Evolutionary conservation across 2,113 vertebrate species (phyloP).

Genomic region (Notarius quadriscutis): DNA sequence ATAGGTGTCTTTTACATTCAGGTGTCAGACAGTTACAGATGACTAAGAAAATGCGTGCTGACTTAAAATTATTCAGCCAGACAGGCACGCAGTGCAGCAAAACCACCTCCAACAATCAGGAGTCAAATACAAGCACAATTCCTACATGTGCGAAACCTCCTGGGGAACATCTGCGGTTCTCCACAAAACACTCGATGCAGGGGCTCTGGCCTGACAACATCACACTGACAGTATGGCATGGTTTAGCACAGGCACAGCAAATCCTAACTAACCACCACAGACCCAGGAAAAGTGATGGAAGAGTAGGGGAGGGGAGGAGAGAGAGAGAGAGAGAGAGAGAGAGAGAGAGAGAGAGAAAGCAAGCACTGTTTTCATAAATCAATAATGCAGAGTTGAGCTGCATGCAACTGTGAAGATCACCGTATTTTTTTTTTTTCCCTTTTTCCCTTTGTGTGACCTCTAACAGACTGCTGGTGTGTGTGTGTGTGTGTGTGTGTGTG

Average conservation of each 20-base stretch:
- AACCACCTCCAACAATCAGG: conserved; percentile 14
- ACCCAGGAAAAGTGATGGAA: conserved; percentile 4
- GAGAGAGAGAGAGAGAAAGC: conserved; percentile 27
- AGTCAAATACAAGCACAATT: conserved; percentile 47
- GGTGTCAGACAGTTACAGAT: conserved; percentile 50
- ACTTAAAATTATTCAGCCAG: conserved; percentile 53
- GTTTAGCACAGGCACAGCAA: conserved; percentile 52
- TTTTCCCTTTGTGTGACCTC: conserved; percentile 30
- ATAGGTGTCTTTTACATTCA: conserved; percentile 24
- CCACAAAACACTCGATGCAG: conserved; percentile 56
- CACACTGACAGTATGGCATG: conserved; percentile 52
- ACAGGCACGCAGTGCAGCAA: conserved; percentile 35
- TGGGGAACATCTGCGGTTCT: conserved; percentile 59
- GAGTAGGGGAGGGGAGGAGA: conserved; percentile 24
- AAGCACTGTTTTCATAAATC: conserved; percentile 67
- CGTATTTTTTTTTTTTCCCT: conserved; percentile 4
- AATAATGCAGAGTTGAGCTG: conserved; percentile 53
- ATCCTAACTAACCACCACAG: conserved; percentile 55
- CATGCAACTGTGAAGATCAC: conserved; percentile 18
- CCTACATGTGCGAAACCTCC: conserved; percentile 54
- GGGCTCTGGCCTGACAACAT: conserved; percentile 32
- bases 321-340: conserved; percentile 32
- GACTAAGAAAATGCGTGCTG: conserved; percentile 44
- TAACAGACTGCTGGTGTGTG: conserved; percentile 27
- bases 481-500: conserved; percentile 13